Evolutionary conservation across 2,113 vertebrate species (phyloP).

Genomic region (Asarcornis scutulata): DNA sequence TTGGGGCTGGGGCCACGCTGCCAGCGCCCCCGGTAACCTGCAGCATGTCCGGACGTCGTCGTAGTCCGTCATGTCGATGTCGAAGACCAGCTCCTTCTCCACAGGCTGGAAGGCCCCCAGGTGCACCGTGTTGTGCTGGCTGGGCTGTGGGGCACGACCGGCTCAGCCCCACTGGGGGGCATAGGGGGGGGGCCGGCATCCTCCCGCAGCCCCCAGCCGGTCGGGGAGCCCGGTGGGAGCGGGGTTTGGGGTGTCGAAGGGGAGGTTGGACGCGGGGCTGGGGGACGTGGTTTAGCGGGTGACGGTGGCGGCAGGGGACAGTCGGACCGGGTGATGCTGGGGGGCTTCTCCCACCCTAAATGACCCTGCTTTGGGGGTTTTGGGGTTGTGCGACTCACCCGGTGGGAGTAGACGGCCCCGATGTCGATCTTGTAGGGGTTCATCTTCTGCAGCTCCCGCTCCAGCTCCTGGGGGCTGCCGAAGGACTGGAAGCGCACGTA

Average conservation of each 20-base stretch:
- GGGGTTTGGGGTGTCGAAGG: neutral
- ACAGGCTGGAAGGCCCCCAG: conserved; percentile 91
- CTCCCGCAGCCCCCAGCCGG: too few species aligned
- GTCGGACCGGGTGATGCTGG: too few species aligned
- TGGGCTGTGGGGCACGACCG: conserved; percentile 77
- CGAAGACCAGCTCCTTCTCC: conserved; percentile 97
- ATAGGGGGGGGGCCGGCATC: too few species aligned
- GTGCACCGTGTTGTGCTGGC: conserved; percentile 91
- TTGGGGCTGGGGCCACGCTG: rapidly evolving
- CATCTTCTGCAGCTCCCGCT: conserved; percentile 94
- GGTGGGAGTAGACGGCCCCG: conserved; percentile 92
- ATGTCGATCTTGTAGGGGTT: conserved; percentile 96
- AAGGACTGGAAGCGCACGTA: conserved; percentile 97
- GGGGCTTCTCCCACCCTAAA: too few species aligned
- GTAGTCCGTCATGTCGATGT: conserved; percentile 98
- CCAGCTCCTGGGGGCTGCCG: conserved; percentile 86
- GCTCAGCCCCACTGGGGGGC: neutral
- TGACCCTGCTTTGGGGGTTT: too few species aligned
- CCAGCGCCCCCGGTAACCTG: conserved; percentile 75
- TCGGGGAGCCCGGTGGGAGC: rapidly evolving
- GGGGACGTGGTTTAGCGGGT: too few species aligned
- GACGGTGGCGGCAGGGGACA: too few species aligned
- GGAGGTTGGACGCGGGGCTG: too few species aligned
- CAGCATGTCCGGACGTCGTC: conserved; percentile 94
- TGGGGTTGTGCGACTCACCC: conserved; percentile 69